Base-by-base conservation (phyloP, 2,888 invertebrate genomes). In the Diadromus collaris region DNA sequence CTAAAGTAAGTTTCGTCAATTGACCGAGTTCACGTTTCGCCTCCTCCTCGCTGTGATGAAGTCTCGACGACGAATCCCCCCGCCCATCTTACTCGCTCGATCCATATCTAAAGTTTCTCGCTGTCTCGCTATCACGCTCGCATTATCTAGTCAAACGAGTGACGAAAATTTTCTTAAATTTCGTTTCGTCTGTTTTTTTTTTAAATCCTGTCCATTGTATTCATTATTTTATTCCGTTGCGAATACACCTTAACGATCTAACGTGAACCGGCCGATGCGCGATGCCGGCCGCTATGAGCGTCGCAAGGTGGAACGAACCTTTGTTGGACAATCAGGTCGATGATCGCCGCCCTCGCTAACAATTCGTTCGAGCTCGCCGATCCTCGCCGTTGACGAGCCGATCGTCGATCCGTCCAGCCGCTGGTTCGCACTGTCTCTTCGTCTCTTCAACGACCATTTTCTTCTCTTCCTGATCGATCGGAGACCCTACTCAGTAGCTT, bases 341-440 rank as follows among this genome's bases (percentile, higher is more conserved):
- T 60, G 58, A 71, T 79, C 69, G 64, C 34, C 76, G 76, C 13
- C 38, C 79, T 76, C 72, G 72, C 72, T 51, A 51, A 51, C 13
- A 74, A 79, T 75, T 79, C 73, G 76, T 67, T 76, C 76, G 79
- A 81, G 76, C 76, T 46, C 64, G 68, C 64, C 64, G 68, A 78
- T 58, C 58, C 41, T 65, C 67, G 58, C 54, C 71, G 61, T 38
- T 60, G 69, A 68, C 82, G 83, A 81, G 78, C 81, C 79, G 83
- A 85, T 82, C 78, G 74, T 85, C 83, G 70, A 79, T 78, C 68
- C 69, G 60, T 76, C 71, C 63, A 65, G 72, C 64, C 67, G 69
- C 32, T 73, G 69, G 64, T 46, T 65, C 41, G 51, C 64, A 61
- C 48, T 44, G 63, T 73, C 72, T 73, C 72, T 68, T 54, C 68